A percentile compares a stretch with the other conserved stretches of the same genome.
These are phyloP conservation scores for Aeoliscus strigatus DNA, from an alignment of 2,797 vertebrate genomes.

Conservation along the genomic window DNA sequence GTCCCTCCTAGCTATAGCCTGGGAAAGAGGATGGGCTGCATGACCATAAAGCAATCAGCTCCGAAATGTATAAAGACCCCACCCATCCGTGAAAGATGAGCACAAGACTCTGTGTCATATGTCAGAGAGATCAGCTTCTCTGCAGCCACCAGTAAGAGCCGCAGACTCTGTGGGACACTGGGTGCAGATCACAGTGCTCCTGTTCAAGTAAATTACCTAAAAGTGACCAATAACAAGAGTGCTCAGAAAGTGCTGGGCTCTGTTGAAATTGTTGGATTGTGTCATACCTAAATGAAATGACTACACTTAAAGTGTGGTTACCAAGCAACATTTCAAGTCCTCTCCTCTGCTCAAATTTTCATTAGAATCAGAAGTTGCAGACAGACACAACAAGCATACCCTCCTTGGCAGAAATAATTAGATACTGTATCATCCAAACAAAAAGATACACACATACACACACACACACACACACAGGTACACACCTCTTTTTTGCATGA, in stretches of 20 bases:
- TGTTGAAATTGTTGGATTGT: too few relatives aligned
- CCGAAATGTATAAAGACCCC: constrained; percentile 62
- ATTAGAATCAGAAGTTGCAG: too few relatives aligned
- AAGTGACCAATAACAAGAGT: too few relatives aligned
- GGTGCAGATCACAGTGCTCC: constrained; percentile 1
- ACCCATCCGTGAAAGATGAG: constrained; percentile 68
- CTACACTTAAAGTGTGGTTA: too few relatives aligned
- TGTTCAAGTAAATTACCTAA: neutral
- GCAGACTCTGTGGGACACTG: constrained; percentile 4
- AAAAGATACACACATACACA: neutral
- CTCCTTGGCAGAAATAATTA: too few relatives aligned
- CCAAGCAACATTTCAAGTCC: too few relatives aligned
- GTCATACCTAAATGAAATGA: too few relatives aligned
- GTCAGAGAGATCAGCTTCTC: constrained; percentile 33
- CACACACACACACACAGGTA: neutral
- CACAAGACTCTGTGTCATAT: constrained; percentile 50
- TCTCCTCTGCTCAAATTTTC: too few relatives aligned
- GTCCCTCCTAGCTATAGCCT: constrained; percentile 51
- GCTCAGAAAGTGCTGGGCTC: too few relatives aligned
- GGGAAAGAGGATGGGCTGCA: constrained; percentile 33
- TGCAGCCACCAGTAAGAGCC: constrained; percentile 27
- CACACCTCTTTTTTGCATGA: constrained; percentile 96
- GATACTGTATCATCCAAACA: too few relatives aligned
- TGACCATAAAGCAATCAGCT: constrained; percentile 61
- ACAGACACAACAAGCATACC: too few relatives aligned